Evolutionary conservation across 2,113 vertebrate species (phyloP).

Genomic region (Hippocampus barbouri): DNA sequence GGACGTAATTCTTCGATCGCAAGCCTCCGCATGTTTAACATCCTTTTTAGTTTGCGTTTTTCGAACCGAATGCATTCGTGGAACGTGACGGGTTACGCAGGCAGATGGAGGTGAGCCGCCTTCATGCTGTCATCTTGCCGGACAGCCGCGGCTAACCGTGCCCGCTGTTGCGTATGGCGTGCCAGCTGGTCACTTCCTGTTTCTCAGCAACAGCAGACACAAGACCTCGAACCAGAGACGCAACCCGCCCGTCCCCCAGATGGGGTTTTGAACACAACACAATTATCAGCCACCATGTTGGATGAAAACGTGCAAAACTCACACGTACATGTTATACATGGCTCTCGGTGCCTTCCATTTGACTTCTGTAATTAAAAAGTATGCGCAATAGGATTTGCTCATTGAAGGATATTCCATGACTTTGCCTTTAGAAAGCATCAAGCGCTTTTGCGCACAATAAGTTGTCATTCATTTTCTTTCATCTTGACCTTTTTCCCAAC

Average conservation of each 20-base stretch:
- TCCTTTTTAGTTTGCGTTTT: not conserved
- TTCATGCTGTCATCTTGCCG: not conserved
- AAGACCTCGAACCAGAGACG: not conserved
- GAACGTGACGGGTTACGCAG: not conserved
- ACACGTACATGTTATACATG: not conserved
- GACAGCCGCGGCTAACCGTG: not conserved
- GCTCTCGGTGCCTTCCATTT: not conserved
- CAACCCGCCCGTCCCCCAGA: not conserved
- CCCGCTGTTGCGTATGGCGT: not conserved
- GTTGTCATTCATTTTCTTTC: not conserved
- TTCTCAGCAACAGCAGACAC: not conserved
- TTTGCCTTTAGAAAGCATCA: not conserved
- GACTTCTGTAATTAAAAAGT: not conserved
- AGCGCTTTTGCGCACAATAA: too few relatives aligned
- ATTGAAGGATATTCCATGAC: not conserved
- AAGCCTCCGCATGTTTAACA: not conserved
- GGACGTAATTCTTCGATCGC: not conserved
- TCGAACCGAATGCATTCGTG: not conserved
- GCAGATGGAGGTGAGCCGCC: not conserved
- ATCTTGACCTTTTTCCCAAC: too few relatives aligned
- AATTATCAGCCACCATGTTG: not conserved
- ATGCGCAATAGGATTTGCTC: not conserved
- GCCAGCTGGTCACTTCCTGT: constrained; percentile 1
- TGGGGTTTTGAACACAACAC: not conserved
- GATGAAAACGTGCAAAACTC: not conserved